A percentile compares a stretch with the other conserved stretches of the same genome.
Conservation (phyloP, 2,888 invertebrate species). For the Caenorhabditis angaria region DNA sequence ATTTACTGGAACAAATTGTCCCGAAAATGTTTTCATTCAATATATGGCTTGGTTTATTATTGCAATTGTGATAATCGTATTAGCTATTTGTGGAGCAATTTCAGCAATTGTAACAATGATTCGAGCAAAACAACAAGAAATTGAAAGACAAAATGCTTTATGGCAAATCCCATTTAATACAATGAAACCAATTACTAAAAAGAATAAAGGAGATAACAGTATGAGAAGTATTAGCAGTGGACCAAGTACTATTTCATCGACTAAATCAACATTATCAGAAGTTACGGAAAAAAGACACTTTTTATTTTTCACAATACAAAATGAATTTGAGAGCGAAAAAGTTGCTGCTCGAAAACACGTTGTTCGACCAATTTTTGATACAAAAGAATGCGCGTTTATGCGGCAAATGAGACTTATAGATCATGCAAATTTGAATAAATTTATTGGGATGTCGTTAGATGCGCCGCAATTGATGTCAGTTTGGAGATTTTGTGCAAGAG, state of each 20-base stretch:
- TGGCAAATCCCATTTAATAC: constrained; percentile 47
- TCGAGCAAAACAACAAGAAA: constrained; percentile 42
- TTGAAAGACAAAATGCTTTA: constrained; percentile 40
- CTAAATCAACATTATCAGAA: too few relatives aligned
- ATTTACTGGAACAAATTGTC: constrained; percentile 45
- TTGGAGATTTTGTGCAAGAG: constrained; percentile 65
- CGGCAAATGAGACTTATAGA: constrained; percentile 61
- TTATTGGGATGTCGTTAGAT: constrained; percentile 65
- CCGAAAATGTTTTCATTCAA: constrained; percentile 39
- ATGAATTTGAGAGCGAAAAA: constrained; percentile 13
- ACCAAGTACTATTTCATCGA: constrained; percentile 43
- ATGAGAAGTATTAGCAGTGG: constrained; percentile 47
- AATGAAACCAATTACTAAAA: constrained; percentile 13
- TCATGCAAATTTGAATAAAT: constrained; percentile 68
- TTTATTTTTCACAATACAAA: background rate
- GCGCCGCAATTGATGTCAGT: constrained; percentile 57
- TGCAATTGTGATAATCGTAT: constrained; percentile 30
- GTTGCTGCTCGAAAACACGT: constrained; percentile 47
- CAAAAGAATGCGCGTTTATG: constrained; percentile 26
- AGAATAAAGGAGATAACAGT: constrained; percentile 33
- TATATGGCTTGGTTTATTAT: constrained; percentile 46
- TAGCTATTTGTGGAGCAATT: constrained; percentile 31
- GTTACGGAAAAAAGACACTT: constrained; percentile 26
- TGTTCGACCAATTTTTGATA: constrained; percentile 11
- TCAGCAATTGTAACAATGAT: constrained; percentile 16